Evolutionary conservation across 2,113 vertebrate species (phyloP), one percentile per base, ranked within the genome.

Genomic region (Aegithalos caudatus): DNA sequence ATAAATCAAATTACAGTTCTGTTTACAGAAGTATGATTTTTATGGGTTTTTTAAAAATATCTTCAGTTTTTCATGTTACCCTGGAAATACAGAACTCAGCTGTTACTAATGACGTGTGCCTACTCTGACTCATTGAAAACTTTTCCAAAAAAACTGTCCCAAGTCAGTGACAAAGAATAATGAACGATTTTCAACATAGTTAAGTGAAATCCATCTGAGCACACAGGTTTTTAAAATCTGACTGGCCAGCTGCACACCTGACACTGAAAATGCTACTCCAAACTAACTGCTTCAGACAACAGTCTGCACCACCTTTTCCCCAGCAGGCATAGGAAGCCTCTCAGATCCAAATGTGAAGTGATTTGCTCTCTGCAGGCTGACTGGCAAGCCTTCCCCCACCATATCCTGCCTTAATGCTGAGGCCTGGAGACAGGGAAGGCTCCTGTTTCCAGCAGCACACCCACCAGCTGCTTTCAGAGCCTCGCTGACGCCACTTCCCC

Each of bases 381-480:
- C 47, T 93, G 84, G 44, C 37, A 90, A 91, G 44, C 33, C 31
- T 33, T 25, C 28, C 8, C 47, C 5, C 10, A 10, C 27, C 33
- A 81, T 21, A 62, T 33, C 79, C 54, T 77, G 42, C 42, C 73
- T 38, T 35, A 71, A 62, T 28, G n/a, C 31, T 64, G 58, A 40
- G 38, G 51, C 62, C 47, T 37, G 47, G 53, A 83, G 86, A 82
- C 38, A 71, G 48, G 44, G 48, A 88, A 65, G 0, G 11, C 44
- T 86, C 58, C 61, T 37, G 64, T 11, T 92, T 58, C 25, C 53
- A 69, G 80, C 88, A 90, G 86, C 60, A 90, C 44, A 88, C 61
- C 86, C 92, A 94, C 88, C 79, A 83, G 48, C 70, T 79, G 67
- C 80, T 93, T 65, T 51, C 83, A 90, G 50, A 93, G 81, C 42